phyloP scores from a whole-genome alignment of 1,140 invertebrate species.

The Drosophila ercepeae region DNA sequence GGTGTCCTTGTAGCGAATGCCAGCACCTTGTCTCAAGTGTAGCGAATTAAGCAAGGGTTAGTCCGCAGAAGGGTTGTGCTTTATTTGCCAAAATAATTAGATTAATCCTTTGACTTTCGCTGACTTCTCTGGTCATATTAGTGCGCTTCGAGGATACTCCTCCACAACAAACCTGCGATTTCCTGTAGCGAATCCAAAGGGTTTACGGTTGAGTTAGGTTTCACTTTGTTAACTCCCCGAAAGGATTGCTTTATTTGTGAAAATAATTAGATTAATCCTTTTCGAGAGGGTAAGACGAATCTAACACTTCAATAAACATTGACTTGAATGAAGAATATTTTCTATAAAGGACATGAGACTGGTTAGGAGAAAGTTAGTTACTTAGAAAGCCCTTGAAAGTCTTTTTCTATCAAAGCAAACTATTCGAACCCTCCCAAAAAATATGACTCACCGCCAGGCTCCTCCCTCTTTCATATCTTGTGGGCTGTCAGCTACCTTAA shows the following conservation, averaged over 20 bases:
- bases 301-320: not conserved
- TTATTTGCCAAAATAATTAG: slow-evolving; percentile 83
- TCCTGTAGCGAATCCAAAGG: slow-evolving; percentile 59
- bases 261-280: slow-evolving; percentile 82
- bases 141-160: slow-evolving; percentile 44
- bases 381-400: too few relatives aligned
- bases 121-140: slow-evolving; percentile 51
- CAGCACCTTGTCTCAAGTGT: slow-evolving; percentile 18
- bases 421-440: not conserved
- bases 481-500: slow-evolving; percentile 29
- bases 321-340: not conserved
- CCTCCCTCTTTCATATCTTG: slow-evolving; percentile 31
- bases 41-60: slow-evolving; percentile 39
- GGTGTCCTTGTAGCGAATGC: slow-evolving; percentile 29
- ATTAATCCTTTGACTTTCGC: slow-evolving; percentile 65
- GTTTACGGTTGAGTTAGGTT: slow-evolving; percentile 30
- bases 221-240: slow-evolving; percentile 15
- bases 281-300: not conserved
- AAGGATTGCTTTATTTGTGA: slow-evolving; percentile 74
- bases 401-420: too few relatives aligned
- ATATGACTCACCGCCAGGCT: slow-evolving; percentile 28
- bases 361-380: too few relatives aligned
- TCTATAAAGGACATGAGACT: too few relatives aligned
- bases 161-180: slow-evolving; percentile 18
- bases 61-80: slow-evolving; percentile 49